Base-by-base conservation (phyloP, 2,888 invertebrate genomes). In the Eristalinus sepulchralis region DNA sequence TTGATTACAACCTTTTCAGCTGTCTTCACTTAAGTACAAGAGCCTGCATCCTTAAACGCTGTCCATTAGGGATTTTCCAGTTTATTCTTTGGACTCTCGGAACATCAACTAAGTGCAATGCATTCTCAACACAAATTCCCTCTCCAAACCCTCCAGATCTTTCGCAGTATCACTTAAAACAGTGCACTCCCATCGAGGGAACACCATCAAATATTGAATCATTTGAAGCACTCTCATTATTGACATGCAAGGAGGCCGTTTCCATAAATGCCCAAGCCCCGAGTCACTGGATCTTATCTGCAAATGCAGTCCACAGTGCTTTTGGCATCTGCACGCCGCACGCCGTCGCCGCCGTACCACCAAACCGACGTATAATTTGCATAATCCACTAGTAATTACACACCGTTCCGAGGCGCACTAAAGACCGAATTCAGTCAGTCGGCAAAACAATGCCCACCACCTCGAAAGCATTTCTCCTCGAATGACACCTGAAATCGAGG, bases 381-480 rank as follows among this genome's bases (percentile, higher is more conserved):
- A 79, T 83, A 83, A 79, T 83, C 83, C 75, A 59, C 68, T 55
- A 55, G 39, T 71, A 84, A 84, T 84, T 84, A 71, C 76, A 80
- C 75, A 84, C 47, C 59, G 62, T 84, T 84, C 71, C 70, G 62
- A 22, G 22, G 8, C 57, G 36, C 53, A 47, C 31, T 63, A 36
- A 76, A 76, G 53, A 36, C 17, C 39, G 57, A 72, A 66, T 71
- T 60, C 36, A 31, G 66, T 47, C 63, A 53, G 22, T n/a, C n/a
- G n/a, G n/a, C 27, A 64, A 73, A 78, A 68, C 73, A 33, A 64
- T 55, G 33, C 33, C n/a, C 33, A 17, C 20, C 24, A 47, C 62
- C 1, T 31, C 70, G 59, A 66, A 68, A 60, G 34, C 47, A 76
- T 81, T 81, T 77, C 67, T 71, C 78, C 2, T 27, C 73, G 70